Percentiles rank a stretch among this genome's conserved stretches.
These are phyloP conservation scores for Rana temporaria DNA, from an alignment of 2,113 vertebrate genomes.

Conservation along the genomic window DNA sequence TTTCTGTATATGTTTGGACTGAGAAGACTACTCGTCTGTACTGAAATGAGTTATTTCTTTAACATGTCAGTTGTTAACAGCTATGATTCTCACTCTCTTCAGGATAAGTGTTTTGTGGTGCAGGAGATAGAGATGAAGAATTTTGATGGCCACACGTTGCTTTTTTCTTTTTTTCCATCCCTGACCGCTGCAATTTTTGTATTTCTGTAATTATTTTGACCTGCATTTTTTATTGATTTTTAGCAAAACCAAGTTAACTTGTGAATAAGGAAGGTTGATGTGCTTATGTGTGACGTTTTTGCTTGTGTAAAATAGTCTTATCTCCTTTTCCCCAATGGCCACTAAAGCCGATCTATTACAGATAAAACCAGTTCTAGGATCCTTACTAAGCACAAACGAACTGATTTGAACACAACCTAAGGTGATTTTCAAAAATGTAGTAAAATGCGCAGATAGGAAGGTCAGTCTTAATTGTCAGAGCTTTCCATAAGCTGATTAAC, in stretches of 20 bases:
- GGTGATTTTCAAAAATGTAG: too few species aligned
- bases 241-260: not conserved
- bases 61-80: not conserved
- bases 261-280: too few species aligned
- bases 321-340: too few species aligned
- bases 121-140: not conserved
- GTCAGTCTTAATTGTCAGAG: too few species aligned
- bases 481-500: too few species aligned
- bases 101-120: not conserved
- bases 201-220: not conserved
- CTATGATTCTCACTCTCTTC: not conserved
- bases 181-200: not conserved
- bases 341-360: too few species aligned
- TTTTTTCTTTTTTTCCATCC: not conserved
- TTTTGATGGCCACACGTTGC: not conserved
- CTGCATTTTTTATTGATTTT: not conserved
- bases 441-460: too few species aligned
- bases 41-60: constrained; percentile 4
- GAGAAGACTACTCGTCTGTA: not conserved
- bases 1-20: not conserved
- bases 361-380: too few species aligned
- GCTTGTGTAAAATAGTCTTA: too few species aligned
- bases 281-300: too few species aligned
- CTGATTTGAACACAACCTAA: too few species aligned
- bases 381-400: too few species aligned